Conservation (phyloP, 2,888 invertebrate species). For the Dolichopus griseipennis region DNA sequence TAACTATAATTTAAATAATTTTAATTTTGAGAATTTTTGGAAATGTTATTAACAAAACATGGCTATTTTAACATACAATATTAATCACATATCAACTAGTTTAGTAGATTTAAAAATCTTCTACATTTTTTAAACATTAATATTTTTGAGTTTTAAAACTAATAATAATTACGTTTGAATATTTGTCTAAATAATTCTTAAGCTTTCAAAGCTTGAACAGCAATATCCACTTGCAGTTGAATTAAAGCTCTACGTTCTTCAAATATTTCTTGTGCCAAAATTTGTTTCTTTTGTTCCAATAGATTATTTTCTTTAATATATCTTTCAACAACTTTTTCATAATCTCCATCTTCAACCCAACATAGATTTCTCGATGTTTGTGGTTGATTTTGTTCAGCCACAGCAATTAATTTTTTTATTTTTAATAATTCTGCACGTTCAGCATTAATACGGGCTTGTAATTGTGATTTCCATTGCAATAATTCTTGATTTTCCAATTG, state of each 20-base stretch:
- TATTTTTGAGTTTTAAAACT: too few relatives aligned
- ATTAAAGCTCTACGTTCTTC: conserved; percentile 64
- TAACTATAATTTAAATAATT: too few relatives aligned
- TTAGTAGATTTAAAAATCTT: too few relatives aligned
- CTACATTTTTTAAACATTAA: too few relatives aligned
- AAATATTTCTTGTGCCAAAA: conserved; percentile 59
- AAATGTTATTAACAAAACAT: too few relatives aligned
- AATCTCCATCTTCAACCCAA: conserved; percentile 32
- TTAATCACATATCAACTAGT: too few relatives aligned
- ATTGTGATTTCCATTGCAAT: conserved; percentile 56
- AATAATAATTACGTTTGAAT: too few relatives aligned
- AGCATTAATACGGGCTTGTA: conserved; percentile 60
- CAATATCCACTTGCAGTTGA: conserved; percentile 60
- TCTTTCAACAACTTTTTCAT: conserved; percentile 47
- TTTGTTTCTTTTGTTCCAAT: conserved; percentile 58
- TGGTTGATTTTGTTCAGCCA: conserved; percentile 29
- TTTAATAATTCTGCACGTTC: conserved; percentile 66
- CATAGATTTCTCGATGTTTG: conserved; percentile 29
- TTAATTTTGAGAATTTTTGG: too few relatives aligned
- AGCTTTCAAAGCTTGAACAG: conserved; percentile 27
- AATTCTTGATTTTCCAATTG: conserved; percentile 60
- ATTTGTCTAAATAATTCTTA: background rate
- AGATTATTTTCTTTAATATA: conserved; percentile 56
- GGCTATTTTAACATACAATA: too few relatives aligned
- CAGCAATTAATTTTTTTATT: conserved; percentile 49